These are phyloP conservation scores for Antennarius maculatus DNA, from an alignment of 2,797 vertebrate genomes.

Conservation along the genomic window DNA sequence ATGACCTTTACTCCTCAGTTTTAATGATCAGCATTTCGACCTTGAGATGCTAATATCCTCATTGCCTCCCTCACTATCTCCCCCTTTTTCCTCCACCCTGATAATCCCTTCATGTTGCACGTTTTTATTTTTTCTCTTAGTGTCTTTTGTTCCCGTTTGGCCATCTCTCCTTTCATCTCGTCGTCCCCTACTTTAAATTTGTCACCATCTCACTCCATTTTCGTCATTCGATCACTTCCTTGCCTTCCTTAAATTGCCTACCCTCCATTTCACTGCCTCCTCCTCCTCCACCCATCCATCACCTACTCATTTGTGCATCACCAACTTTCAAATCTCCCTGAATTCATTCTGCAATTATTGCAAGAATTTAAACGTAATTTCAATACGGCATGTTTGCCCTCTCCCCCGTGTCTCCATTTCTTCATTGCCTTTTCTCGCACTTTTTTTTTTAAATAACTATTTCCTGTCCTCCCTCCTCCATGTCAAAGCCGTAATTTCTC, in stretches of 20 bases:
- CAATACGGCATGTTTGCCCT: conserved; percentile 11
- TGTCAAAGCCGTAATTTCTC: conserved; percentile 31
- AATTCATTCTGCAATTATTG: conserved; percentile 34
- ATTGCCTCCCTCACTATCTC: not conserved
- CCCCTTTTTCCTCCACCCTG: not conserved
- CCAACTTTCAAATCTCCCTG: conserved; percentile 19
- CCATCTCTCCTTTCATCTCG: conserved; percentile 30
- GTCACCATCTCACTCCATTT: conserved; percentile 24
- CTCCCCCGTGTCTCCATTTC: not conserved
- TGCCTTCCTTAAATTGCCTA: conserved; percentile 25
- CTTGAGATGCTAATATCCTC: conserved; percentile 21
- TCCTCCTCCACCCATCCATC: conserved; percentile 38
- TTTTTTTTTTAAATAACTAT: not conserved
- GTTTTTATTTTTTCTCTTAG: not conserved
- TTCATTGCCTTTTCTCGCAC: conserved; percentile 1
- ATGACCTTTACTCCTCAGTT: not conserved
- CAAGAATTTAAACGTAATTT: conserved; percentile 37
- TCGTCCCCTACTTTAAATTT: conserved; percentile 19
- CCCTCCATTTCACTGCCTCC: conserved; percentile 11
- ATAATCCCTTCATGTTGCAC: not conserved
- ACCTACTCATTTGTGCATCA: conserved; percentile 38
- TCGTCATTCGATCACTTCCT: conserved; percentile 25
- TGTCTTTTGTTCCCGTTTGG: conserved; percentile 15
- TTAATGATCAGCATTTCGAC: conserved; percentile 29
- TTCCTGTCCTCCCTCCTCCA: conserved; percentile 10